A percentile compares a stretch with the other conserved stretches of the same genome.
phyloP scores from a whole-genome alignment of 1,140 invertebrate species.

The Globodera ellingtonae region DNA sequence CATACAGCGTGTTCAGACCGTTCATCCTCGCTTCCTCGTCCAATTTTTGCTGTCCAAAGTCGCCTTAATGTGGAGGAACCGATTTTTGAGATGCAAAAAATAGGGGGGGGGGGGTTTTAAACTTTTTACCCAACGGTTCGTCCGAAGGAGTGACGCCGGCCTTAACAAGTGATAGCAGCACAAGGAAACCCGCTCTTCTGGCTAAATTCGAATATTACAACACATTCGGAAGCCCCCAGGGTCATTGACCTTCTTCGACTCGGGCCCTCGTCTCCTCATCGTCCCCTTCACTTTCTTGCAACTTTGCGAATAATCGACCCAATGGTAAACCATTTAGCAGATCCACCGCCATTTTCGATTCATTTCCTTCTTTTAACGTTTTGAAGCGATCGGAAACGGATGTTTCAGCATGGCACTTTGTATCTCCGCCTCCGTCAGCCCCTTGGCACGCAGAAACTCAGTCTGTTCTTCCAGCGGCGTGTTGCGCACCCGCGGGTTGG shows the following conservation, averaged over 20 bases:
- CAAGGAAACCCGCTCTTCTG: background rate
- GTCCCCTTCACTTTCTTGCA: background rate
- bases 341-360: background rate
- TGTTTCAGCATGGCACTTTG: too few species aligned
- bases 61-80: background rate
- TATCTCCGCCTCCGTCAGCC: too few species aligned
- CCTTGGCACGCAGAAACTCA: too few species aligned
- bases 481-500: too few species aligned
- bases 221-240: background rate
- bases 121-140: background rate
- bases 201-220: background rate
- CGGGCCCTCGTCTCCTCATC: background rate
- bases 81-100: background rate
- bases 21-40: background rate
- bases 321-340: background rate
- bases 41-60: background rate
- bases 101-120: background rate
- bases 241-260: background rate
- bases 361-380: background rate
- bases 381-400: background rate
- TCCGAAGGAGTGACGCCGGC: background rate
- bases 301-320: background rate
- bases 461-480: too few species aligned
- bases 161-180: background rate
- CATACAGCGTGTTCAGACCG: background rate